Evolutionary conservation across 2,113 vertebrate species (phyloP).

Genomic region (Anser cygnoides): DNA sequence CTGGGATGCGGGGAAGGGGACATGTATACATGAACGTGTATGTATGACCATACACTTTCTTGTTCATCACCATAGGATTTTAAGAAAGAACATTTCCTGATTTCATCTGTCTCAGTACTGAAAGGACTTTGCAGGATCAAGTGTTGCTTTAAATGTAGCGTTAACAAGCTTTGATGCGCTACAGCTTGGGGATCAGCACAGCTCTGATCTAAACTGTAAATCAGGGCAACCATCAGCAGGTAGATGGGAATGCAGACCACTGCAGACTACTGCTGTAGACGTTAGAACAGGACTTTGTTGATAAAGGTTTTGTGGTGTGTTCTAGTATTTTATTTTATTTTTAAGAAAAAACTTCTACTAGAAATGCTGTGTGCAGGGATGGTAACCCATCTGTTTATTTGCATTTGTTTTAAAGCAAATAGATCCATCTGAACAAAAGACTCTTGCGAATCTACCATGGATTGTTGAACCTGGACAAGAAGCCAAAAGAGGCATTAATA

Average conservation of each 20-base stretch:
- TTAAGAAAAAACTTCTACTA: not conserved
- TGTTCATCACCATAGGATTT: conserved; percentile 8
- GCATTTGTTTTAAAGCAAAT: conserved; percentile 87
- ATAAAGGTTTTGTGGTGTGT: not conserved
- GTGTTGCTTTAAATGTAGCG: not conserved
- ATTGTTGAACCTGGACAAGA: conserved; percentile 99
- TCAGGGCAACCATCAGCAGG: not conserved
- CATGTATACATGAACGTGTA: not conserved
- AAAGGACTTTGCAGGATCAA: conserved; percentile 9
- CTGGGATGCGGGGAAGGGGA: not conserved
- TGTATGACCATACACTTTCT: not conserved
- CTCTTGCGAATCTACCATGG: conserved; percentile 97
- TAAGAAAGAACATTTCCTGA: conserved; percentile 26
- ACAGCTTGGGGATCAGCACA: not conserved
- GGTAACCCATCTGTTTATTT: conserved; percentile 36
- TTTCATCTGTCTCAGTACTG: conserved; percentile 8
- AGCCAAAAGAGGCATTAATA: conserved; percentile 99
- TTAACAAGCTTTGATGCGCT: not conserved
- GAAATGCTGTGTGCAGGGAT: not conserved
- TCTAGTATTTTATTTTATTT: not conserved
- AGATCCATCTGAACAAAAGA: conserved; percentile 98
- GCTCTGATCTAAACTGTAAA: conserved; percentile 20
- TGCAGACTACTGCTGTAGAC: not conserved
- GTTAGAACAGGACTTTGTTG: not conserved
- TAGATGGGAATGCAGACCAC: not conserved